Base-by-base conservation (phyloP, 2,888 invertebrate genomes). In the Drosophila testacea region DNA sequence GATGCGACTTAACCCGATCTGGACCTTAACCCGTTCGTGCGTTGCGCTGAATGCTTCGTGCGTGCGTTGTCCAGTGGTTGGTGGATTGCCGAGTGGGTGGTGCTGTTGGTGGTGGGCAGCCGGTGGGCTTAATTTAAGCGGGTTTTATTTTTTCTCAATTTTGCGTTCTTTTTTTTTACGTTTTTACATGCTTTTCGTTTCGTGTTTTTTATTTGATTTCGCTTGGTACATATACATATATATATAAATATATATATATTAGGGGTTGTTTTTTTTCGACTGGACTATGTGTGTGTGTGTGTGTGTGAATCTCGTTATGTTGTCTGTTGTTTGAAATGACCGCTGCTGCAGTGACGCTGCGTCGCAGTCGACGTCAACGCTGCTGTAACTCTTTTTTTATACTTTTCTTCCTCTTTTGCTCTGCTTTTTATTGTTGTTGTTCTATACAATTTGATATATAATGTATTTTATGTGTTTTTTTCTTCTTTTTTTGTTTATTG, bases 81-180 rank as follows among this genome's bases (percentile, higher is more conserved):
- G 48, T 79, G 76, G 67, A 61, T 61, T 68, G 61, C 46, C 47
- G 39, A 13, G 36, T 46, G 54, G 54, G 63, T 41, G 71, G 4
- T 54, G 60, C 2, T 11, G 59, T 16, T 51, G 63, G 73, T 50
- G 34, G 38, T 71, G 77, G 79, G 59, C 81, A 76, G 86, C 75
- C 73, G 89, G 85, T 89, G 84, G 84, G 88, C 83, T 84, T 84
- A 89, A 84, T 84, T 84, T 84, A 88, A 84, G 84, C 84, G 86
- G 89, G 88, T 89, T 88, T 88, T 89, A 88, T 89, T 84, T 84
- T 84, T 81, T 89, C 88, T 79, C 89, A 89, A 89, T 89, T 87
- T 79, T 89, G 60, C 80, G 70, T 73, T 76, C 62, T 68, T 39
- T 67, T 64, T 22, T 76, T 68, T 66, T 72, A 55, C 55, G 38